Conservation (phyloP, 2,797 vertebrate species). For the Melanotaenia parkinsoni region DNA sequence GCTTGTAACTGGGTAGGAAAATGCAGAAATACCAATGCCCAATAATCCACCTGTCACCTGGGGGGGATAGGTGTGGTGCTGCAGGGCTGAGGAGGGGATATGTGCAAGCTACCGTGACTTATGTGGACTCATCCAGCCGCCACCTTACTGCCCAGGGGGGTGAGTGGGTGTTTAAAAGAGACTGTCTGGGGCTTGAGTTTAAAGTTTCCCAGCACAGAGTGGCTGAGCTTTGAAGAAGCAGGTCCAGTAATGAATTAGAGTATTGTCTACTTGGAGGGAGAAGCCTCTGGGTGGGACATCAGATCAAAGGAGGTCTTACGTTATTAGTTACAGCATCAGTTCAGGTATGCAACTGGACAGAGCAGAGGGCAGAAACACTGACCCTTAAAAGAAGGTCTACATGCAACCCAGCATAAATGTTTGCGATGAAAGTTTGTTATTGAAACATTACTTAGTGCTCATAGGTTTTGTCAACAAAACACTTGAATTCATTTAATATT, state of each 20-base stretch:
- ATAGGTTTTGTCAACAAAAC: neutral
- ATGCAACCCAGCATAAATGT: conserved; percentile 9
- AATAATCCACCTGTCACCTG: conserved; percentile 77
- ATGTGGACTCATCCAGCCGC: conserved; percentile 82
- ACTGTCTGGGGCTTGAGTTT: conserved; percentile 70
- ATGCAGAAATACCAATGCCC: conserved; percentile 67
- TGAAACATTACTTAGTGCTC: neutral
- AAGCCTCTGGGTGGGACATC: conserved; percentile 79
- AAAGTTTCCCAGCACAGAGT: conserved; percentile 75
- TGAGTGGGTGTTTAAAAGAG: conserved; percentile 76
- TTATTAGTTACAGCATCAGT: conserved; percentile 77
- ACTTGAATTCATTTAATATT: neutral
- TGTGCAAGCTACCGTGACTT: conserved; percentile 80
- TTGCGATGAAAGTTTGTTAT: conserved; percentile 19
- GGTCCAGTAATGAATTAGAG: conserved; percentile 81
- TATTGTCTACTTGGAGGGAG: conserved; percentile 74
- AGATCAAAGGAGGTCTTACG: conserved; percentile 81
- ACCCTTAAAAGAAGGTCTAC: conserved; percentile 53
- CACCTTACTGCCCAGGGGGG: conserved; percentile 75
- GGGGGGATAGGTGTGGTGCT: conserved; percentile 79
- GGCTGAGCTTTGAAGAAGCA: conserved; percentile 80
- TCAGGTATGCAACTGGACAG: conserved; percentile 80
- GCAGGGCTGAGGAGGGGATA: conserved; percentile 62
- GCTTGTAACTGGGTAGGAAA: conserved; percentile 44
- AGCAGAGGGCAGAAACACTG: conserved; percentile 62